Percentiles rank a stretch among this genome's conserved stretches.
phyloP scores from a whole-genome alignment of 2,888 invertebrate genomes.

The Diplolepis rosae region DNA sequence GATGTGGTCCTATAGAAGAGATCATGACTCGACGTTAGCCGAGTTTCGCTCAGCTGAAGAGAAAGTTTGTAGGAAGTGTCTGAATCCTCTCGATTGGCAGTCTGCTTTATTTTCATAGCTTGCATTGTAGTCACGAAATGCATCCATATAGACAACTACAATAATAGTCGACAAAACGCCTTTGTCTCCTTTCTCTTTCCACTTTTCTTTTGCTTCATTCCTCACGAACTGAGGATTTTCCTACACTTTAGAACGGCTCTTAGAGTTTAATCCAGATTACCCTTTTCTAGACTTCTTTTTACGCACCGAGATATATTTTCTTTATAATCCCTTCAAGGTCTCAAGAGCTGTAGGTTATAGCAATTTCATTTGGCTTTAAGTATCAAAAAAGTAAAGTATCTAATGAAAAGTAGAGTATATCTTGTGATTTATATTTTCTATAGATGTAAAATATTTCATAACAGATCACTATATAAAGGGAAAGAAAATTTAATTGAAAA shows the following conservation, averaged over 20 bases:
- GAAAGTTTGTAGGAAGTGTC: slow-evolving; percentile 60
- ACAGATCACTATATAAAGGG: too few relatives aligned
- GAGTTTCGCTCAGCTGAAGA: slow-evolving; percentile 64
- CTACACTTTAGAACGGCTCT: neutral
- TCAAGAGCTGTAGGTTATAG: neutral
- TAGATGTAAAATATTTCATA: too few relatives aligned
- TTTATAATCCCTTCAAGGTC: neutral
- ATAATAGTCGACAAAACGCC: slow-evolving; percentile 24
- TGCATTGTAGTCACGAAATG: slow-evolving; percentile 39
- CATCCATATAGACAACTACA: slow-evolving; percentile 26
- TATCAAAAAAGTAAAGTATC: too few relatives aligned
- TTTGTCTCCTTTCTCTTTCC: slow-evolving; percentile 28
- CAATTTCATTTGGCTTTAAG: neutral
- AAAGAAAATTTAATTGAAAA: too few relatives aligned
- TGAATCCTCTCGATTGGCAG: slow-evolving; percentile 36
- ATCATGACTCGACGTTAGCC: slow-evolving; percentile 67
- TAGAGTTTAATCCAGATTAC: neutral
- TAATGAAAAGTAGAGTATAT: too few relatives aligned
- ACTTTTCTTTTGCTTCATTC: neutral
- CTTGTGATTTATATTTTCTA: too few relatives aligned
- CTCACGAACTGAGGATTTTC: neutral
- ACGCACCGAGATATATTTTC: neutral
- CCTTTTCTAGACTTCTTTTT: neutral
- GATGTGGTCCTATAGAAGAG: slow-evolving; percentile 63
- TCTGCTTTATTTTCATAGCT: slow-evolving; percentile 14